Conservation (phyloP, 2,113 vertebrate species). For the Ictalurus punctatus region DNA sequence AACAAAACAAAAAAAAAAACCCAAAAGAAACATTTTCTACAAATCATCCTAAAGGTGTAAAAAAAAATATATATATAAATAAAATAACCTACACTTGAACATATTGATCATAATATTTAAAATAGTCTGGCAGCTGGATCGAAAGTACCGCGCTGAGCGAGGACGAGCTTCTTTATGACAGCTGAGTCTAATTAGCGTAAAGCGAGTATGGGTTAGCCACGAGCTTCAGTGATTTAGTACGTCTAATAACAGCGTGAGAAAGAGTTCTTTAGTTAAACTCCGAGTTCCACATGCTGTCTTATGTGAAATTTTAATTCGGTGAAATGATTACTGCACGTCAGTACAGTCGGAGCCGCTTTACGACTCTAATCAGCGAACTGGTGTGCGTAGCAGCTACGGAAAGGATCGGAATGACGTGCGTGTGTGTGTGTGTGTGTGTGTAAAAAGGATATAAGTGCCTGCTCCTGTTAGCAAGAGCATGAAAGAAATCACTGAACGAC, state of each 20-base stretch:
- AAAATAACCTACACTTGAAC: not conserved
- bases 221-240: constrained; percentile 24
- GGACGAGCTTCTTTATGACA: constrained; percentile 23
- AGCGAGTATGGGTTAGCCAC: constrained; percentile 32
- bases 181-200: constrained; percentile 43
- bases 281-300: not conserved
- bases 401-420: not conserved
- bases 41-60: not conserved
- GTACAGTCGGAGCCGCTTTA: constrained; percentile 30
- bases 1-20: too few species aligned
- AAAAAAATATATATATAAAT: not conserved
- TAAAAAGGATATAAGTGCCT: not conserved
- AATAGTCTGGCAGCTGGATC: constrained; percentile 18
- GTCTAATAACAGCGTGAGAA: constrained; percentile 34
- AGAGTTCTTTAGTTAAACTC: constrained; percentile 31
- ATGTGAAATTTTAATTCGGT: constrained; percentile 35
- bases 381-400: not conserved
- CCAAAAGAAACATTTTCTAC: not conserved
- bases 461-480: not conserved
- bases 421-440: constrained; percentile 1
- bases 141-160: constrained; percentile 12
- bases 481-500: not conserved
- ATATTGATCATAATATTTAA: not conserved
- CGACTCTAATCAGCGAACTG: not conserved
- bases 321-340: constrained; percentile 29